Conservation (phyloP, 2,113 vertebrate genomes). For the Daubentonia madagascariensis region DNA sequence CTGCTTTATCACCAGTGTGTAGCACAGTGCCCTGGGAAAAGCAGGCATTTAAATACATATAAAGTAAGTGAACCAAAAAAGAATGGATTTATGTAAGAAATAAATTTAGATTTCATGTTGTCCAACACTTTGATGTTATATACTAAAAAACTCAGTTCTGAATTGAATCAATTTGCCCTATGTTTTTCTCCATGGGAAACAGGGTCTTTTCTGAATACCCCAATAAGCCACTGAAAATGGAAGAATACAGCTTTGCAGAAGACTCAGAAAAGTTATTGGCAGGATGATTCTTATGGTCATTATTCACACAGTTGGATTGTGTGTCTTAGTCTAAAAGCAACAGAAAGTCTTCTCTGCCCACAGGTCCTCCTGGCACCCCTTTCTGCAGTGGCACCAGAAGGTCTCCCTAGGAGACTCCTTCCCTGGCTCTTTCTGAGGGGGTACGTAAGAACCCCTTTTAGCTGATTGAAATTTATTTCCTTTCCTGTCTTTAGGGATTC, state of each 20-base stretch:
- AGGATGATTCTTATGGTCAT: background rate
- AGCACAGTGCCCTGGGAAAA: background rate
- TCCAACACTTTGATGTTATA: background rate
- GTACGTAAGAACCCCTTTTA: background rate
- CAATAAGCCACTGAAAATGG: background rate
- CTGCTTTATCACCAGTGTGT: background rate
- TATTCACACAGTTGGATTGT: background rate
- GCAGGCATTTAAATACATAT: background rate
- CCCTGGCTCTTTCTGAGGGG: background rate
- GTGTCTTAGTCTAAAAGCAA: background rate
- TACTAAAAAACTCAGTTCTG: background rate
- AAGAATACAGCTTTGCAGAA: background rate
- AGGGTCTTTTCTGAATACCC: accelerated
- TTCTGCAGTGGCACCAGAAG: background rate
- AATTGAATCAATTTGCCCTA: background rate
- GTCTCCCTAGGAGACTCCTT: background rate
- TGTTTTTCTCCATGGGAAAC: background rate
- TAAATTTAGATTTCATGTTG: background rate
- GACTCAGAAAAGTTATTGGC: background rate
- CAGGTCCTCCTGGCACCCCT: background rate
- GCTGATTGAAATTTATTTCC: background rate
- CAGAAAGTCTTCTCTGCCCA: background rate
- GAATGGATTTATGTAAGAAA: background rate
- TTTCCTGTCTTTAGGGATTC: background rate
- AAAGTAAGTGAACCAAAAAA: background rate